Percentiles rank a stretch among this genome's conserved stretches.
These are phyloP conservation scores for Antechinus stuartii DNA, from an alignment of 2,113 vertebrate genomes.

Conservation along the genomic window DNA sequence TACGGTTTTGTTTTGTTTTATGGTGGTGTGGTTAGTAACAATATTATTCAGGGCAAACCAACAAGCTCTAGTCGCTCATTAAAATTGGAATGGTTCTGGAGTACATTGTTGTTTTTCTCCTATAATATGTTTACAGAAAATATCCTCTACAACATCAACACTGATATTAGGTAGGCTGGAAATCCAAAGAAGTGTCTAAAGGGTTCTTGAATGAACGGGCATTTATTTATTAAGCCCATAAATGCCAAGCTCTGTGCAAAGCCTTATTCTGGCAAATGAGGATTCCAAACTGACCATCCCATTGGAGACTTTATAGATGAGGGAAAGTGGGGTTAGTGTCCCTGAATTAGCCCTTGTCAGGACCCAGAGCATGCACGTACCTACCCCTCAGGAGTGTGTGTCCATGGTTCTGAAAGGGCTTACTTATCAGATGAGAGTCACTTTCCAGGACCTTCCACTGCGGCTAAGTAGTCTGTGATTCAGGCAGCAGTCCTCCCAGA, in stretches of 20 bases:
- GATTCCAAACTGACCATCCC: background rate
- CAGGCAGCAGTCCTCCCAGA: background rate
- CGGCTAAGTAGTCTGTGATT: background rate
- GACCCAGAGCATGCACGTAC: background rate
- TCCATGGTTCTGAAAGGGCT: background rate
- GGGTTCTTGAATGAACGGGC: conserved; percentile 29
- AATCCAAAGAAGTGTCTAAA: conserved; percentile 17
- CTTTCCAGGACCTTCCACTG: background rate
- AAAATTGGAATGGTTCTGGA: conserved; percentile 59
- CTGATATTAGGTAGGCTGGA: conserved; percentile 59
- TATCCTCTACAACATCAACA: conserved; percentile 24
- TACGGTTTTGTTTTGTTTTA: conserved; percentile 64
- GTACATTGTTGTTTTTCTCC: conserved; percentile 63
- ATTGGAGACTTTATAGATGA: background rate
- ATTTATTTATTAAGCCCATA: background rate
- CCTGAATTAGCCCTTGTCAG: background rate
- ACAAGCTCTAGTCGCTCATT: conserved; percentile 34
- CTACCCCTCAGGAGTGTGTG: background rate
- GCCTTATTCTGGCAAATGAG: background rate
- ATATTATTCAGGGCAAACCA: conserved; percentile 50
- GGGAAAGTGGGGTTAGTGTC: background rate
- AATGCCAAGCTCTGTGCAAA: background rate
- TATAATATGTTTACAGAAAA: conserved; percentile 79
- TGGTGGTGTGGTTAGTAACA: conserved; percentile 27
- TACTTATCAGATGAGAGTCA: background rate